These are phyloP conservation scores for Steinernema carpocapsae DNA, from an alignment of 2,888 invertebrate genomes.

Conservation along the genomic window DNA sequence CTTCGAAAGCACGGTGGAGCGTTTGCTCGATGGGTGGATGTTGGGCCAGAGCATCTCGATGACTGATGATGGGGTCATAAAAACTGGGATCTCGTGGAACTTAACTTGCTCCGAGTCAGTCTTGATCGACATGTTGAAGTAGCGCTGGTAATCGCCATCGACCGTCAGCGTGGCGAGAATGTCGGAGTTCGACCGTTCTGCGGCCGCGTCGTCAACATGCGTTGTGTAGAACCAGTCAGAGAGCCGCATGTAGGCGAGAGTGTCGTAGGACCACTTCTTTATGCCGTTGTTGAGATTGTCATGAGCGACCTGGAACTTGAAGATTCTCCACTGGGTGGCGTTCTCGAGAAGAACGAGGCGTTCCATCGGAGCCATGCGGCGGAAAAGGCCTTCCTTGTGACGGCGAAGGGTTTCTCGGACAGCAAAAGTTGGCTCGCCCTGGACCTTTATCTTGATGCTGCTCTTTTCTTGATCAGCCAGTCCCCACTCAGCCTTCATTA, in stretches of 20 bases:
- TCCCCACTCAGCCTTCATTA: constrained; percentile 46
- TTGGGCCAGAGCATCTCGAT: background rate
- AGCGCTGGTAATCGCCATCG: constrained; percentile 58
- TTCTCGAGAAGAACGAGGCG: constrained; percentile 30
- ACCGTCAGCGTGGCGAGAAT: constrained; percentile 49
- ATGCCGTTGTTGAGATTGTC: background rate
- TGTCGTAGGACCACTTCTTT: constrained; percentile 32
- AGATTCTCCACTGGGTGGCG: constrained; percentile 38
- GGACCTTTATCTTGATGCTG: constrained; percentile 40
- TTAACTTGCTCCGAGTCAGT: constrained; percentile 53
- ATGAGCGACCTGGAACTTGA: constrained; percentile 27
- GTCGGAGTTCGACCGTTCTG: constrained; percentile 44
- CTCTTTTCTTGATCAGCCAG: constrained; percentile 45
- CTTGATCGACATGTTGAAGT: constrained; percentile 60
- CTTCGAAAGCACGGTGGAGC: background rate
- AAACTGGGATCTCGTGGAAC: constrained; percentile 48
- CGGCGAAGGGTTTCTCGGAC: constrained; percentile 30
- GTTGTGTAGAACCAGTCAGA: background rate
- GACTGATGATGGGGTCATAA: background rate
- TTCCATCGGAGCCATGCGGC: background rate
- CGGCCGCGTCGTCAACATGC: background rate
- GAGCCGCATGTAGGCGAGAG: constrained; percentile 8
- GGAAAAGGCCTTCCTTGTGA: background rate
- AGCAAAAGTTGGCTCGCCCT: constrained; percentile 41
- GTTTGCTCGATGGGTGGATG: too few species aligned